A percentile compares a stretch with the other conserved stretches of the same genome.
phyloP scores from a whole-genome alignment of 2,888 invertebrate species.

The Amiota mariae region DNA sequence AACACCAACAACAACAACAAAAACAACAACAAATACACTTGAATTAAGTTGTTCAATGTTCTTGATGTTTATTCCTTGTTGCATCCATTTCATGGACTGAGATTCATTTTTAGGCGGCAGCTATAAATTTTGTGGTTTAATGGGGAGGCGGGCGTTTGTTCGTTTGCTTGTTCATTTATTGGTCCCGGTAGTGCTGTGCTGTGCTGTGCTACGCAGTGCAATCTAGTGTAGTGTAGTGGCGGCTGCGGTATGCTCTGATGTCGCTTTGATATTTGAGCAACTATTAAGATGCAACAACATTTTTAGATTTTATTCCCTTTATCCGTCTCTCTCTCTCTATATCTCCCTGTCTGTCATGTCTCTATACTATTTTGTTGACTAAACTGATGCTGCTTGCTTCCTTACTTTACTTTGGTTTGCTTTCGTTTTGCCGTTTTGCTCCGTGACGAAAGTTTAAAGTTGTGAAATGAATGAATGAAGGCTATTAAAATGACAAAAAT shows the following conservation, averaged over 20 bases:
- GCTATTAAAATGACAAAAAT: constrained; percentile 64
- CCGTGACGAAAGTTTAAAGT: constrained; percentile 12
- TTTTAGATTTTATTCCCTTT: not conserved
- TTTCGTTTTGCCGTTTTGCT: not conserved
- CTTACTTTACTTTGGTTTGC: not conserved
- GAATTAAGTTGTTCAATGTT: constrained; percentile 65
- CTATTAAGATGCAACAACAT: constrained; percentile 58
- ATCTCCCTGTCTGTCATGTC: not conserved
- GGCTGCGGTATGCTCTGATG: constrained; percentile 58
- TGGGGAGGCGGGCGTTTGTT: constrained; percentile 67
- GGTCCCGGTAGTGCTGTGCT: too few relatives aligned
- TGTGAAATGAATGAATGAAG: constrained; percentile 13
- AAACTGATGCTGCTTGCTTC: not conserved
- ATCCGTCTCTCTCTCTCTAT: not conserved
- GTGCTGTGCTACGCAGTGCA: too few relatives aligned
- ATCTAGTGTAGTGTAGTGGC: constrained; percentile 3
- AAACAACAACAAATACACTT: constrained; percentile 40
- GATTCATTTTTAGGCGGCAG: constrained; percentile 61
- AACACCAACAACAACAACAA: constrained; percentile 45
- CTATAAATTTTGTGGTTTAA: constrained; percentile 73
- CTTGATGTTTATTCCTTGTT: too few relatives aligned
- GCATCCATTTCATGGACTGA: not conserved
- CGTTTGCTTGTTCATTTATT: not conserved
- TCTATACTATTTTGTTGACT: constrained; percentile 8
- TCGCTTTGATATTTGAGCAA: constrained; percentile 65